These are phyloP conservation scores for Ips nitidus DNA, from an alignment of 1,140 invertebrate species.

Conservation along the genomic window DNA sequence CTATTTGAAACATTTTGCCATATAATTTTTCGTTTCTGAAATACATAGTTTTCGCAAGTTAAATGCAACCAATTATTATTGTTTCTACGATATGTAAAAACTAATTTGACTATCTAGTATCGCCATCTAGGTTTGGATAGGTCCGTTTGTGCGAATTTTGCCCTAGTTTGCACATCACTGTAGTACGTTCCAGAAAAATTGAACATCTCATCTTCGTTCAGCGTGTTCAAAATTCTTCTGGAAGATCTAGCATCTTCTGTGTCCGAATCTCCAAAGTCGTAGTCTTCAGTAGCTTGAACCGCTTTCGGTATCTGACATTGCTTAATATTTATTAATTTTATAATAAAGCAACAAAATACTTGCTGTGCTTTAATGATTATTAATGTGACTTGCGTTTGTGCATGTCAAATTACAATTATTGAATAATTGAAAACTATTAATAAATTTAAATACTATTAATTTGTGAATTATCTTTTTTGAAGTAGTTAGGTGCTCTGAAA, in stretches of 20 bases:
- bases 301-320: slow-evolving; percentile 1
- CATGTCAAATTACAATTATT: too few relatives aligned
- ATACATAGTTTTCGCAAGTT: too few relatives aligned
- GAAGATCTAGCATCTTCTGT: slow-evolving; percentile 9
- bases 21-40: too few relatives aligned
- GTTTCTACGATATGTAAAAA: too few relatives aligned
- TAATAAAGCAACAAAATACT: not conserved
- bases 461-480: too few relatives aligned
- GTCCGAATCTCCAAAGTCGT: not conserved
- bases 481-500: too few relatives aligned
- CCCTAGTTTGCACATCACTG: not conserved
- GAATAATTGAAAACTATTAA: too few relatives aligned
- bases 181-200: not conserved
- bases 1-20: too few relatives aligned
- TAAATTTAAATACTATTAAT: too few relatives aligned
- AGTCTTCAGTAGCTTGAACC: not conserved
- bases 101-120: slow-evolving; percentile 19
- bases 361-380: too few relatives aligned
- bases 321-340: not conserved
- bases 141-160: not conserved
- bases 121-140: slow-evolving; percentile 35
- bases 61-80: too few relatives aligned
- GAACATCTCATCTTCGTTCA: slow-evolving; percentile 34
- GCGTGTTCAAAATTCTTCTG: slow-evolving; percentile 32
- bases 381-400: too few relatives aligned